These are phyloP conservation scores for Protonibea diacanthus DNA, from an alignment of 2,797 vertebrate species.

Conservation along the genomic window DNA sequence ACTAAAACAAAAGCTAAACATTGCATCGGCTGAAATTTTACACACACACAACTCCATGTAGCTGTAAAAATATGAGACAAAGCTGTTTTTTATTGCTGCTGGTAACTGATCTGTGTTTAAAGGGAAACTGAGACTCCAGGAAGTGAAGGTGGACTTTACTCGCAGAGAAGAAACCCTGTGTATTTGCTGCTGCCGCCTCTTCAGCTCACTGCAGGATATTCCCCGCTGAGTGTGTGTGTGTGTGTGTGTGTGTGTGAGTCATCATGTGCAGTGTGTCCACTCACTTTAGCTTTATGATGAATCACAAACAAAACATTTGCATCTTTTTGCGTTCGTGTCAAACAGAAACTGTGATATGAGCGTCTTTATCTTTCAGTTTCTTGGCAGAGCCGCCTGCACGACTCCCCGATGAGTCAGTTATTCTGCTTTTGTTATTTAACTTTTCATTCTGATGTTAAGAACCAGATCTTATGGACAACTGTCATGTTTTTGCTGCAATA, in stretches of 20 bases:
- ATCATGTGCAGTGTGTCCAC: not conserved
- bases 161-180: conserved; percentile 19
- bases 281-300: conserved; percentile 3
- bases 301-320: not conserved
- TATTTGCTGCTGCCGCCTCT: conserved; percentile 15
- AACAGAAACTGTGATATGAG: not conserved
- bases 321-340: not conserved
- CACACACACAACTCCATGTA: not conserved
- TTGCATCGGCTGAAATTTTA: not conserved
- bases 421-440: not conserved
- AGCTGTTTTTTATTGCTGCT: conserved; percentile 3
- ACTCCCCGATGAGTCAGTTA: not conserved
- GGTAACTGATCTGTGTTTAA: conserved; percentile 3
- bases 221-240: conserved; percentile 5
- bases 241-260: conserved; percentile 18
- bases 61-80: not conserved
- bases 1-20: too few species aligned
- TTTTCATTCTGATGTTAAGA: not conserved
- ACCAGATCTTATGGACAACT: not conserved
- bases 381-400: not conserved
- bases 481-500: too few species aligned
- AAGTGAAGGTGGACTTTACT: conserved; percentile 54
- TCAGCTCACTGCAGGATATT: conserved; percentile 15
- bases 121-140: conserved; percentile 22
- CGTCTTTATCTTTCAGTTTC: not conserved